Base-by-base conservation (phyloP, 2,113 vertebrate species). In the Alces alces region DNA sequence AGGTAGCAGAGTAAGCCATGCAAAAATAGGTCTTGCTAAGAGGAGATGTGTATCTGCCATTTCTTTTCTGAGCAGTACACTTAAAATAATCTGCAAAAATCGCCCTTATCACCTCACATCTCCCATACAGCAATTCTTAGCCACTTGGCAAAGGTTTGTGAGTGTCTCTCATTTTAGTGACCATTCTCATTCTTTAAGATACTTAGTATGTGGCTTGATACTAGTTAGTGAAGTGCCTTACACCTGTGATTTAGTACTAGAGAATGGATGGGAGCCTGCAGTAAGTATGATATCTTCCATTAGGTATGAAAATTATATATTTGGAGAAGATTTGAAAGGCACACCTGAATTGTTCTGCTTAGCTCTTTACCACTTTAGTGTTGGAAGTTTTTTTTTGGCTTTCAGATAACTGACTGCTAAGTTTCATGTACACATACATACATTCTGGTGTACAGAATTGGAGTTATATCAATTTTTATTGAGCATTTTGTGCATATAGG, bases 401-500 rank as follows among this genome's bases (percentile, higher is more conserved):
- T 13, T 86, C 57, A 96, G 39, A 97, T 61, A 89, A 89, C 86
- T 85, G 50, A 79, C 47, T 76, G 15, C 61, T 61, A 73, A 79
- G 60, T 93, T 83, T 94, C 39, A 45, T 88, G 12, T 91, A 60
- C 16, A 82, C 7, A 28, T 39, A 27, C 39, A 88, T 33, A 86
- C 23, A 50, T 55, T 92, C 83, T 84, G 82, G 47, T 90, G 93
- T 92, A 82, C 33, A 50, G 83, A 95, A 33, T 86, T 95, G 60
- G 5, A 66, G 47, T 89, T 83, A 54, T 58, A 58, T 54, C 39
- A 55, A 11, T 73, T 96, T 89, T 97, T 95, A 88, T 36, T 79
- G 86, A 96, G 47, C 43, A 30, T 89, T 89, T 95, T 95, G 19
- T 91, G 13, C 91, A 28, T 95, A 45, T 87, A 90, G 60, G 47